Percentiles rank a stretch among this genome's conserved stretches.
phyloP scores from a whole-genome alignment of 2,113 vertebrate species.

The Macquaria australasica region DNA sequence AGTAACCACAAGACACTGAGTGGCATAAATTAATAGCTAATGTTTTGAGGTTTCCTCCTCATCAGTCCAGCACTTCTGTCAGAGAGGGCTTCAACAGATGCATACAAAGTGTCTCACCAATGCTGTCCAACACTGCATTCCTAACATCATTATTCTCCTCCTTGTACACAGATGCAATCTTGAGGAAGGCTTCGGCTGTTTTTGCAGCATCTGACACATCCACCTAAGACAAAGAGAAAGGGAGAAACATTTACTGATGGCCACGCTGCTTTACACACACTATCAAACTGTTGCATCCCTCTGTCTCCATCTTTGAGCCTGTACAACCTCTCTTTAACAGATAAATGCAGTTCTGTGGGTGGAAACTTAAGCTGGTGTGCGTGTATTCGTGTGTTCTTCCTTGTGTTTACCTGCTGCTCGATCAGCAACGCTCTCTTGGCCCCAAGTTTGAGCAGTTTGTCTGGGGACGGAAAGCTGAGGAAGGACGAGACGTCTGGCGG shows the following conservation, averaged over 20 bases:
- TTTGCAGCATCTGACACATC: constrained; percentile 89
- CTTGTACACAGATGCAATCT: constrained; percentile 94
- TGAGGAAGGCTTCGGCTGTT: constrained; percentile 91
- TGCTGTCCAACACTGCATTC: constrained; percentile 85
- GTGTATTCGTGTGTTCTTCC: neutral
- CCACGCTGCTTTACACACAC: neutral
- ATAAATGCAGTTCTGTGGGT: neutral
- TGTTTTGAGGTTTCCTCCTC: neutral
- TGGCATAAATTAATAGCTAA: neutral
- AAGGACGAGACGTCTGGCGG: constrained; percentile 90
- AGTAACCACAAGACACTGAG: neutral
- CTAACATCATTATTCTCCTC: constrained; percentile 89
- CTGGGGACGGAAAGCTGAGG: constrained; percentile 94
- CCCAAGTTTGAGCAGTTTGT: constrained; percentile 93
- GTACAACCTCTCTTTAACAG: neutral
- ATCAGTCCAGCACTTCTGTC: neutral
- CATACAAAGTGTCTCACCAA: constrained; percentile 74
- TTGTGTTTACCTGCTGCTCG: constrained; percentile 88
- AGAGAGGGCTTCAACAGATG: neutral
- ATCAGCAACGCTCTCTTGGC: constrained; percentile 89
- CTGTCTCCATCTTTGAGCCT: neutral
- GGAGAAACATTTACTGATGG: neutral
- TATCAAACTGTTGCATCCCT: neutral
- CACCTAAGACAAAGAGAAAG: constrained; percentile 80
- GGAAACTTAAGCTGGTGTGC: neutral